Percentiles rank a stretch among this genome's conserved stretches.
phyloP scores from a whole-genome alignment of 2,113 vertebrate species.

The Mystacornis crossleyi region DNA sequence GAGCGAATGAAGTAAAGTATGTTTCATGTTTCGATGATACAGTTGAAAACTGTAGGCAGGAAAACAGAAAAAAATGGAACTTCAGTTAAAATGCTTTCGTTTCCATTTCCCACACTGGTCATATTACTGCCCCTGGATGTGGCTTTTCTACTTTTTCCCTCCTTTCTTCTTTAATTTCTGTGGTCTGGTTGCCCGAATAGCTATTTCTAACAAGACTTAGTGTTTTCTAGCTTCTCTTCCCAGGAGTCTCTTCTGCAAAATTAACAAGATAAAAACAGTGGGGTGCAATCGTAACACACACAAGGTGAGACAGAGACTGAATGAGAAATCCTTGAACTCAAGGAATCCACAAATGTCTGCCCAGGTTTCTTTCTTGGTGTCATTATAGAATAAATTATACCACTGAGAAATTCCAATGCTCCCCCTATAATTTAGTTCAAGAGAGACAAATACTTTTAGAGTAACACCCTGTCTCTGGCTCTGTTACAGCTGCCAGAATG shows the following conservation, averaged over 20 bases:
- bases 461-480: not conserved
- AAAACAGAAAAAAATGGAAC: not conserved
- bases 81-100: not conserved
- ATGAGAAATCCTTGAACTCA: not conserved
- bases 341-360: not conserved
- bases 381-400: not conserved
- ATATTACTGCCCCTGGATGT: not conserved
- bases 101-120: not conserved
- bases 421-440: not conserved
- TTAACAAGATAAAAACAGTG: not conserved
- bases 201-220: not conserved
- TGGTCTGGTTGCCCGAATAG: not conserved
- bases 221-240: not conserved
- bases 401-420: not conserved
- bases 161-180: not conserved
- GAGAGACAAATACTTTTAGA: not conserved
- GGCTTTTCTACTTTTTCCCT: not conserved
- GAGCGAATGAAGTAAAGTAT: not conserved
- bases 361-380: not conserved
- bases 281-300: not conserved
- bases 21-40: not conserved
- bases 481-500: not conserved
- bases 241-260: not conserved
- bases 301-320: not conserved
- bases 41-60: not conserved